These are phyloP conservation scores for Hypolimnas misippus DNA, from an alignment of 2,888 invertebrate genomes.

Conservation along the genomic window DNA sequence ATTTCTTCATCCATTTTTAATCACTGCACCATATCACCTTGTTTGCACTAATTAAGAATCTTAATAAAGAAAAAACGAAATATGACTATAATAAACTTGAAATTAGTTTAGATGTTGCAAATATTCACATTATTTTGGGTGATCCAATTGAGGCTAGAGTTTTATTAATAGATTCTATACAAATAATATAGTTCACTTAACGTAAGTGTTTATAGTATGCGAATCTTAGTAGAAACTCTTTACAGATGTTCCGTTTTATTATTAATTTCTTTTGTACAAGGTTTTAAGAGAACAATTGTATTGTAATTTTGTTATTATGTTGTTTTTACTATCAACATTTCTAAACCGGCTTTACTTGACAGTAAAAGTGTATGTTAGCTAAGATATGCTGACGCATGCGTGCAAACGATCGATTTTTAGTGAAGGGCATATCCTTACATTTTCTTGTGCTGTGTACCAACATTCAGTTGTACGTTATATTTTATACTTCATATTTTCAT, in stretches of 20 bases:
- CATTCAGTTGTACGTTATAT: not conserved
- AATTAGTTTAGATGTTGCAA: no score
- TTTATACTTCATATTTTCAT: not conserved
- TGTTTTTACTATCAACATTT: conserved; percentile 49
- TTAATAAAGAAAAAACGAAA: no score
- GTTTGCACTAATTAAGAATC: conserved; percentile 10
- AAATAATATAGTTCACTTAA: not conserved
- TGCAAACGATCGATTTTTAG: conserved; percentile 72
- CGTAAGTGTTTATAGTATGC: not conserved
- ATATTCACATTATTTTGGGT: not conserved
- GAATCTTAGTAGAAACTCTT: not conserved
- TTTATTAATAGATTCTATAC: not conserved
- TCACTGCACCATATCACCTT: conserved; percentile 13
- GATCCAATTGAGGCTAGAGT: not conserved
- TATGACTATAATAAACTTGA: no score
- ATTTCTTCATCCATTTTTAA: conserved; percentile 25
- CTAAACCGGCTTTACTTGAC: conserved; percentile 58
- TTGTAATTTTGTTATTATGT: conserved; percentile 36
- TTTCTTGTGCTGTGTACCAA: not conserved
- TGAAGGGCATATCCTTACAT: conserved; percentile 46
- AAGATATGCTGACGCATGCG: conserved; percentile 64
- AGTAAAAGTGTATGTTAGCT: conserved; percentile 48
- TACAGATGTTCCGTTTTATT: not conserved
- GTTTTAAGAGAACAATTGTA: conserved; percentile 7
- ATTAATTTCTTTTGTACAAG: not conserved